These are phyloP conservation scores for Xiphophorus hellerii DNA, from an alignment of 2,113 vertebrate species.

Conservation along the genomic window DNA sequence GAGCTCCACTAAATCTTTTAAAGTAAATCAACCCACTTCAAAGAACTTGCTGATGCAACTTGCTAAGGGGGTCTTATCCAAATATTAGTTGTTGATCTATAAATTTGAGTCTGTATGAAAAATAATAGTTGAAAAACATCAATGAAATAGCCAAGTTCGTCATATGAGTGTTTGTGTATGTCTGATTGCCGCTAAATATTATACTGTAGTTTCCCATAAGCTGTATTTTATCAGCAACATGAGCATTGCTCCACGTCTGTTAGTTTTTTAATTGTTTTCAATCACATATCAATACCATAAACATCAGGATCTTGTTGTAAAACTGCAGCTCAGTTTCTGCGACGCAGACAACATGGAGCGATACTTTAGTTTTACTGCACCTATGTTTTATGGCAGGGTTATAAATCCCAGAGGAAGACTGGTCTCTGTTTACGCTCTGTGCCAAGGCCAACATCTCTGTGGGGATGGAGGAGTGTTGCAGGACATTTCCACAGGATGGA, in stretches of 20 bases:
- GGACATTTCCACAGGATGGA: slow-evolving; percentile 54
- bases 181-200: too few relatives aligned
- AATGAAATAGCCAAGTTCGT: too few relatives aligned
- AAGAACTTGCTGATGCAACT: not conserved
- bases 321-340: not conserved
- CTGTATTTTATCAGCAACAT: not conserved
- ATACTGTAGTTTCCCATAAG: too few relatives aligned
- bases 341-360: not conserved
- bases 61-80: too few relatives aligned
- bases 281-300: not conserved
- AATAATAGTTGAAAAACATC: too few relatives aligned
- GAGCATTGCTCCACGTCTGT: not conserved
- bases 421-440: slow-evolving; percentile 1
- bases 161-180: too few relatives aligned
- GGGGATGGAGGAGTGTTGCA: slow-evolving; percentile 17
- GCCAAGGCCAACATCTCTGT: slow-evolving; percentile 27
- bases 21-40: not conserved
- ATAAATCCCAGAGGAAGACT: not conserved
- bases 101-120: too few relatives aligned
- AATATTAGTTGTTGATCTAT: too few relatives aligned
- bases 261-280: not conserved
- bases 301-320: not conserved
- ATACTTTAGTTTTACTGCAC: slow-evolving; percentile 1
- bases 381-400: not conserved
- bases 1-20: not conserved